Conservation (phyloP, 2,797 vertebrate genomes). For the Basileuterus tristriatus region DNA sequence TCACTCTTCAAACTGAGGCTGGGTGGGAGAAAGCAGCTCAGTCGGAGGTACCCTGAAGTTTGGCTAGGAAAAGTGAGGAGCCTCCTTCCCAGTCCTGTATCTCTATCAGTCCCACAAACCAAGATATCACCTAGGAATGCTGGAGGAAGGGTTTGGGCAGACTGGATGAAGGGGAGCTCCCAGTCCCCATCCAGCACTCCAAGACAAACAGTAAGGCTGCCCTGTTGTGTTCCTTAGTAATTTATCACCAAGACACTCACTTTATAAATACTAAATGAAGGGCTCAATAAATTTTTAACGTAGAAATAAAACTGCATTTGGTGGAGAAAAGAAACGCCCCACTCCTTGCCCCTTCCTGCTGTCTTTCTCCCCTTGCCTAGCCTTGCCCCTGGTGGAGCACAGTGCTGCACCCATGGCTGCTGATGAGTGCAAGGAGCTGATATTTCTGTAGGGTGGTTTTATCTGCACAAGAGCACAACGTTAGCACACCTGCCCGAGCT, state of each 20-base stretch:
- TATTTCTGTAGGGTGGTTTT: background rate
- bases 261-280: slow-evolving; percentile 69
- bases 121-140: background rate
- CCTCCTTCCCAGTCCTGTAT: background rate
- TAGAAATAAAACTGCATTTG: slow-evolving; percentile 51
- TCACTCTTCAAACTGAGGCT: background rate
- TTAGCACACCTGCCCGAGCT: background rate
- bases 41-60: background rate
- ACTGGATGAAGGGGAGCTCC: background rate
- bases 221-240: slow-evolving; percentile 45
- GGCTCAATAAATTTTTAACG: slow-evolving; percentile 54
- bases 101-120: background rate
- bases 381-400: background rate
- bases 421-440: background rate
- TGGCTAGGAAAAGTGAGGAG: background rate
- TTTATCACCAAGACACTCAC: slow-evolving; percentile 51
- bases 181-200: background rate
- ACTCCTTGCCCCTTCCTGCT: background rate
- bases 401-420: background rate
- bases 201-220: background rate
- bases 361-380: background rate
- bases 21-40: background rate
- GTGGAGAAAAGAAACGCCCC: background rate
- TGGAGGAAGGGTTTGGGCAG: background rate
- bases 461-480: background rate